A percentile compares a stretch with the other conserved stretches of the same genome.
Evolutionary conservation across 2,797 vertebrate species (phyloP).

Genomic region (Hyperoplus immaculatus): DNA sequence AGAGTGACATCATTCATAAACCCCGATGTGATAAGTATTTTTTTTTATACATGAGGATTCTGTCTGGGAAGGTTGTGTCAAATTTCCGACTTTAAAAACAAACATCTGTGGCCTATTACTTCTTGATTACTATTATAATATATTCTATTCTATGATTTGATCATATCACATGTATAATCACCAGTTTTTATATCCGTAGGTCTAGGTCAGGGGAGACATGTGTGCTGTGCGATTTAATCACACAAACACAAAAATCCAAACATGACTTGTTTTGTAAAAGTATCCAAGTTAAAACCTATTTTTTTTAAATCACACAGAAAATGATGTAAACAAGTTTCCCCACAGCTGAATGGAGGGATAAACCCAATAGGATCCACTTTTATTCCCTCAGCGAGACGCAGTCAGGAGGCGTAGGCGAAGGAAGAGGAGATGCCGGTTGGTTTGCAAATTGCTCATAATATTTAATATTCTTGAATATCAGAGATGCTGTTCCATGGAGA

Average conservation of each 20-base stretch:
- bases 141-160: too few species aligned
- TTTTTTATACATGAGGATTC: constrained; percentile 27
- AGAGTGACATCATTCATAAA: constrained; percentile 64
- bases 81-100: not conserved
- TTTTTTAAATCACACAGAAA: constrained; percentile 35
- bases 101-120: not conserved
- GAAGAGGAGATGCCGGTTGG: constrained; percentile 1
- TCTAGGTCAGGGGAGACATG: not conserved
- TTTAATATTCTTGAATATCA: constrained; percentile 17
- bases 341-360: constrained; percentile 15
- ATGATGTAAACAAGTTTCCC: constrained; percentile 39
- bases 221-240: not conserved
- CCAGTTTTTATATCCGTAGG: not conserved
- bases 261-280: not conserved
- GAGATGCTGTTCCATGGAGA: constrained; percentile 6
- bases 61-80: not conserved
- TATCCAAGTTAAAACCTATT: not conserved
- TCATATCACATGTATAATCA: not conserved
- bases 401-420: constrained; percentile 18
- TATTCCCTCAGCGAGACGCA: constrained; percentile 27
- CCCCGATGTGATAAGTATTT: not conserved
- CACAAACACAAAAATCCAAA: not conserved
- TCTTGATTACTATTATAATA: not conserved
- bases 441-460: constrained; percentile 1
- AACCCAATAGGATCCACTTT: constrained; percentile 9